phyloP scores from a whole-genome alignment of 1,140 invertebrate genomes.

The Formica selysi region DNA sequence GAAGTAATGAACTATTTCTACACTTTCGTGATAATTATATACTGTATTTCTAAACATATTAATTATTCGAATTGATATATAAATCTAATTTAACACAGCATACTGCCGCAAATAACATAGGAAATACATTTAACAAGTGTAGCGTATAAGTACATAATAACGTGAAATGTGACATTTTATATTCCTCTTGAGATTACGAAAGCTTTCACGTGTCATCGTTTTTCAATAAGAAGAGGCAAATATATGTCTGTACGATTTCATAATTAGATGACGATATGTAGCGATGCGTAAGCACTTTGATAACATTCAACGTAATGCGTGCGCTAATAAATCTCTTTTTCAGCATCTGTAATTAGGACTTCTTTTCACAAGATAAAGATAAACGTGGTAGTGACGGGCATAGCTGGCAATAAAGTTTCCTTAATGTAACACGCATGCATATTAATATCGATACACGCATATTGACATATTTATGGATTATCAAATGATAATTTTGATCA shows the following conservation, averaged over 20 bases:
- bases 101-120: neutral
- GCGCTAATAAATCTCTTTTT: neutral
- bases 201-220: neutral
- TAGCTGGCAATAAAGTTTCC: neutral
- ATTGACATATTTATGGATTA: neutral
- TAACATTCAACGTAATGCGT: neutral
- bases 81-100: neutral
- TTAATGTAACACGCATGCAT: conserved; percentile 3
- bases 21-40: neutral
- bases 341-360: conserved; percentile 1
- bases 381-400: neutral
- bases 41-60: neutral
- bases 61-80: neutral
- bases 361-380: conserved; percentile 3
- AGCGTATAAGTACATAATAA: neutral
- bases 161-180: neutral
- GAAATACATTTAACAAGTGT: neutral
- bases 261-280: conserved; percentile 1
- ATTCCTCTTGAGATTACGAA: neutral
- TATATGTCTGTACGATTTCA: neutral
- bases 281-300: neutral
- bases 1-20: neutral
- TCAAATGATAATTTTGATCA: neutral
- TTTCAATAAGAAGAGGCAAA: neutral
- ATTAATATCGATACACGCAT: neutral